Conservation (phyloP, 2,797 vertebrate species). For the Pangasius sanitwongsei region DNA sequence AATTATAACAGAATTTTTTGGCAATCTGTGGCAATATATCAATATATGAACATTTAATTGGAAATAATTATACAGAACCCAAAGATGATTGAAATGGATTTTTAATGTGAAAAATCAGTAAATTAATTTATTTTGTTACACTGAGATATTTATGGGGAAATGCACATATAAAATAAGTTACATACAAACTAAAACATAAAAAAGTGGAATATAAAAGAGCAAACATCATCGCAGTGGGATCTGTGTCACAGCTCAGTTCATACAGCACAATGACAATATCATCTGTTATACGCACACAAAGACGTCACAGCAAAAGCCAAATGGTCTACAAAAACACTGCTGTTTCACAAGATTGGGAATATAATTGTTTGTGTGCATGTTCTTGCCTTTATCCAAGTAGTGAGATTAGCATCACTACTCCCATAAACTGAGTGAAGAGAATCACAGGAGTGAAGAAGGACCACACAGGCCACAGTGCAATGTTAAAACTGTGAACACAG, state of each 20-base stretch:
- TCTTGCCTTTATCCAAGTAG: conserved; percentile 86
- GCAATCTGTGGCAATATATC: neutral
- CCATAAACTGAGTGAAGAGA: conserved; percentile 97
- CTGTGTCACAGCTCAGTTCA: neutral
- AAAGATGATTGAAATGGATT: neutral
- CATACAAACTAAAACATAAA: neutral
- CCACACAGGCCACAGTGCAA: conserved; percentile 93
- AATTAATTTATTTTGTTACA: neutral
- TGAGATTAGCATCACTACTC: conserved; percentile 92
- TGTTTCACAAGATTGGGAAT: neutral
- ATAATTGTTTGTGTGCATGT: neutral
- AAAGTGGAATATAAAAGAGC: neutral
- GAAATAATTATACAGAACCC: neutral
- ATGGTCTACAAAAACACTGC: neutral
- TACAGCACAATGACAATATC: neutral
- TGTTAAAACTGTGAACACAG: conserved; percentile 82
- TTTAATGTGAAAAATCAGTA: neutral
- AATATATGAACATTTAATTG: neutral
- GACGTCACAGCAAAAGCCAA: neutral
- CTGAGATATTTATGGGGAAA: neutral
- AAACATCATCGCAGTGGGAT: neutral
- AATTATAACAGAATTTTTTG: neutral
- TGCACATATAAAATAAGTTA: conserved; percentile 26
- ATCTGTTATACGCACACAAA: neutral
- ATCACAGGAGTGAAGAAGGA: conserved; percentile 91